These are phyloP conservation scores for Octopus bimaculoides DNA, from an alignment of 1,140 invertebrate species.

Conservation along the genomic window DNA sequence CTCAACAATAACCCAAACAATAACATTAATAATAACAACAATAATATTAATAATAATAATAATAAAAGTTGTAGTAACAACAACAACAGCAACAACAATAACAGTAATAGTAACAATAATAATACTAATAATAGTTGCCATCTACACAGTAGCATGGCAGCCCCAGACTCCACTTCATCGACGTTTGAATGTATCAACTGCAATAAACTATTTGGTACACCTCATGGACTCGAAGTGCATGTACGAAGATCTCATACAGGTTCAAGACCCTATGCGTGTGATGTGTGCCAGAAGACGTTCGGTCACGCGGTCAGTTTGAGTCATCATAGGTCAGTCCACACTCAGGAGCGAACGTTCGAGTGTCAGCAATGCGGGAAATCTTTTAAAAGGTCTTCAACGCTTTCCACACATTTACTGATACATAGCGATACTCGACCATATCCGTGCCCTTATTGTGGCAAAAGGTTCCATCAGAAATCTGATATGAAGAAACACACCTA, in stretches of 20 bases:
- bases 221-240: conserved; percentile 89
- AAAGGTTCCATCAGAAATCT: conserved; percentile 98
- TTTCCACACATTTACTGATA: conserved; percentile 97
- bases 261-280: conserved; percentile 91
- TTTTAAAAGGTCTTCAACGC: conserved; percentile 96
- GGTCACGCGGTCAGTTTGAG: conserved; percentile 93
- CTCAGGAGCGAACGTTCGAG: conserved; percentile 90
- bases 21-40: conserved; percentile 13
- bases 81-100: neutral
- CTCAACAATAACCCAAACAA: no score
- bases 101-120: neutral
- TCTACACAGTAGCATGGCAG: neutral
- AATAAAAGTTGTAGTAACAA: conserved; percentile 13
- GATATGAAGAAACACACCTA: conserved; percentile 99
- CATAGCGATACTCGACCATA: conserved; percentile 85
- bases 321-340: conserved; percentile 85
- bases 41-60: conserved; percentile 19
- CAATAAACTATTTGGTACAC: conserved; percentile 96
- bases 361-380: conserved; percentile 98
- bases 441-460: conserved; percentile 72
- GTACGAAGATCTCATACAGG: conserved; percentile 88
- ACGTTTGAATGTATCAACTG: conserved; percentile 94
- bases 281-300: conserved; percentile 95
- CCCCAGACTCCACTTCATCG: neutral
- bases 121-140: neutral